These are phyloP conservation scores for Pomatorhinus ruficollis DNA, from an alignment of 2,113 vertebrate genomes.

Conservation along the genomic window DNA sequence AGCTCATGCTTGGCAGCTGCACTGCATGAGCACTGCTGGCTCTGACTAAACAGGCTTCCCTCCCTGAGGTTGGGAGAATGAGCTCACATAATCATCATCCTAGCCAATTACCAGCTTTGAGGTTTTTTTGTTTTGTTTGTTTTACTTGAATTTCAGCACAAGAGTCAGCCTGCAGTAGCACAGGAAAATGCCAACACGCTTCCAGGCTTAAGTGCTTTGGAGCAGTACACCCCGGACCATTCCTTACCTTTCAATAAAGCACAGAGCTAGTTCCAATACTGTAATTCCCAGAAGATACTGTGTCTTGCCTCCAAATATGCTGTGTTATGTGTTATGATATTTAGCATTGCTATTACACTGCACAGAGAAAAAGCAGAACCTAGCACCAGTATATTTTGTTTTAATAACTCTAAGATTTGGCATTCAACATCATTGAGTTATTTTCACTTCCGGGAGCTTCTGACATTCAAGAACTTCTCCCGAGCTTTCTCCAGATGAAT, in stretches of 20 bases:
- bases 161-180: neutral
- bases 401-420: neutral
- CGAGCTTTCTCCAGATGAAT: neutral
- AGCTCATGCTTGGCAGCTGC: conserved; percentile 26
- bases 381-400: neutral
- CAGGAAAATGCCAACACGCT: neutral
- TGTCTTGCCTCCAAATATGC: neutral
- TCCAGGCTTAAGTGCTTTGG: neutral
- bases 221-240: neutral
- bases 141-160: neutral
- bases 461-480: neutral
- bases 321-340: neutral
- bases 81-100: conserved; percentile 20
- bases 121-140: neutral
- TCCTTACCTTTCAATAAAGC: neutral
- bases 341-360: neutral
- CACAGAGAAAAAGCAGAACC: neutral
- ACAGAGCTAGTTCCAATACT: neutral
- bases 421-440: neutral
- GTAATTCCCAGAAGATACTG: neutral
- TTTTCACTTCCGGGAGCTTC: neutral
- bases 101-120: neutral
- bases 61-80: conserved; percentile 8
- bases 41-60: conserved; percentile 44
- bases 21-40: neutral